Conservation (phyloP, 2,888 invertebrate species). For the Brachyptera putata region DNA sequence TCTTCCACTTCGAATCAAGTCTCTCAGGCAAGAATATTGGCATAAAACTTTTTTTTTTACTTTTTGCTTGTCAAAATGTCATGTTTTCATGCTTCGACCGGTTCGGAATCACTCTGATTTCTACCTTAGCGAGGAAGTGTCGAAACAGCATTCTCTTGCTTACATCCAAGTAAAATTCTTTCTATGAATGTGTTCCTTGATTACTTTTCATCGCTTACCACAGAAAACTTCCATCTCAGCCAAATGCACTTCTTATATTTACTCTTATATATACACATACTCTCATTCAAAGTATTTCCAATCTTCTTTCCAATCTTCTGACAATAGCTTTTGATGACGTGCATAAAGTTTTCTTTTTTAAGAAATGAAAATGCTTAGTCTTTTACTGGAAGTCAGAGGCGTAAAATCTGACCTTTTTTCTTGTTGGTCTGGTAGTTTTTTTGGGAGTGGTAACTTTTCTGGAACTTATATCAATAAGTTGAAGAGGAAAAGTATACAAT, state of each 20-base stretch:
- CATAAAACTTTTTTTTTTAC: too few species aligned
- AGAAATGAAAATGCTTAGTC: conserved; percentile 10
- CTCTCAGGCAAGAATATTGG: too few species aligned
- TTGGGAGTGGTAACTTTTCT: not conserved
- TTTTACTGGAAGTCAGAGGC: not conserved
- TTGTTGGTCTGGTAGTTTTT: too few species aligned
- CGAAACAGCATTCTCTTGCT: too few species aligned
- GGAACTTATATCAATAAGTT: not conserved
- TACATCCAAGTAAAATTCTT: too few species aligned
- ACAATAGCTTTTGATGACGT: conserved; percentile 11
- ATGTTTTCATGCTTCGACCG: too few species aligned
- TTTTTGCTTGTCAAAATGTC: too few species aligned
- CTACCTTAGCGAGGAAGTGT: too few species aligned
- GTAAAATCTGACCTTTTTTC: not conserved
- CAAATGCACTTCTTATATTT: conserved; percentile 4
- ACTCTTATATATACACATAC: not conserved
- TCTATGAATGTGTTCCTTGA: conserved; percentile 1
- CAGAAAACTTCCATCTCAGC: not conserved
- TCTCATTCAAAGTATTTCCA: conserved; percentile 1
- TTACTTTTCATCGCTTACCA: conserved; percentile 1
- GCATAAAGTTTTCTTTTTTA: conserved; percentile 2
- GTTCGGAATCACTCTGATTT: too few species aligned
- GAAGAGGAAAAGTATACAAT: too few species aligned
- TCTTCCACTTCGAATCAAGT: too few species aligned
- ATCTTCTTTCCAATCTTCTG: not conserved